These are phyloP conservation scores for Protaetia brevitarsis DNA, from an alignment of 1,140 invertebrate species.

Conservation along the genomic window DNA sequence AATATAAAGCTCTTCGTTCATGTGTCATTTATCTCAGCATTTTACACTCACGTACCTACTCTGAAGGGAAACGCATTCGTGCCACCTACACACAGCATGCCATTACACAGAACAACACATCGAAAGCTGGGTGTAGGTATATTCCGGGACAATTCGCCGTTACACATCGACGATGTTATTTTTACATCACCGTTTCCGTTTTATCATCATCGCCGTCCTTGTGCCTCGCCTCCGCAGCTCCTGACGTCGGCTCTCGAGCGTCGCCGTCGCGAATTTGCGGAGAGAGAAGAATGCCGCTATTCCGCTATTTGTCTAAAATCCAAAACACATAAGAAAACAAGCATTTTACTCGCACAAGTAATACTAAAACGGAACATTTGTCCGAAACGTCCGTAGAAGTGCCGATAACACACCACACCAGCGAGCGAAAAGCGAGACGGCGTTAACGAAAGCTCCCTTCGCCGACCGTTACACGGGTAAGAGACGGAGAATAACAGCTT, in stretches of 20 bases:
- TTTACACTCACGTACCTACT: neutral
- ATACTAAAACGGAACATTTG: conserved; percentile 25
- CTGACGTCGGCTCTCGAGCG: too few relatives aligned
- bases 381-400: conserved; percentile 18
- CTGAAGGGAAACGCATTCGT: neutral
- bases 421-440: conserved; percentile 4
- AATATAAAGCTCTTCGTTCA: neutral
- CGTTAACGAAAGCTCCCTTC: neutral
- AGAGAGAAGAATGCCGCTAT: neutral
- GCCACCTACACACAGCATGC: too few relatives aligned
- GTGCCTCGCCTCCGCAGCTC: neutral
- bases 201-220: neutral
- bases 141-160: neutral
- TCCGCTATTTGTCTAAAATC: conserved; percentile 7
- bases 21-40: neutral
- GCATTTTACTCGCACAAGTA: conserved; percentile 18
- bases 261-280: neutral
- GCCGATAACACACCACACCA: conserved; percentile 19
- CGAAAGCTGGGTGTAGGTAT: neutral
- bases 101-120: neutral
- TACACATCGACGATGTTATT: neutral
- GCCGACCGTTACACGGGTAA: neutral
- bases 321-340: conserved; percentile 18
- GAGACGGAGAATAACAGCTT: conserved; percentile 24
- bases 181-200: neutral